Evolutionary conservation across 2,888 invertebrate genomes (phyloP).

Genomic region (Nephrotoma guestfalica): DNA sequence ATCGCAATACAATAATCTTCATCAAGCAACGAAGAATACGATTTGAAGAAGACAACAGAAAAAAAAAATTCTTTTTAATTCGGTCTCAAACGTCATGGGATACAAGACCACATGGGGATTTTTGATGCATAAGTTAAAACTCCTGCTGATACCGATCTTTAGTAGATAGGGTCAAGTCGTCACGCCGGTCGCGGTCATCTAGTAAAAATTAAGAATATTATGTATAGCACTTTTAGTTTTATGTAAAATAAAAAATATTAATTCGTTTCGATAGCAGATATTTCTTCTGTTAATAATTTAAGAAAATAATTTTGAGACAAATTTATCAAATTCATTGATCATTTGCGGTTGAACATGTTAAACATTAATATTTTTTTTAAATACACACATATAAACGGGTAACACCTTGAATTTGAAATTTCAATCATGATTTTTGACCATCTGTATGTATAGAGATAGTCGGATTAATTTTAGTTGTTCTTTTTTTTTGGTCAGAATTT

Average conservation of each 20-base stretch:
- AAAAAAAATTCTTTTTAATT: conserved; percentile 2
- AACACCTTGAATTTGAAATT: neutral
- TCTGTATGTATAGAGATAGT: neutral
- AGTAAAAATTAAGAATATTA: neutral
- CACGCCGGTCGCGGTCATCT: conserved; percentile 16
- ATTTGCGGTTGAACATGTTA: neutral
- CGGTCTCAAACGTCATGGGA: conserved; percentile 12
- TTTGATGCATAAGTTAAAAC: conserved; percentile 15
- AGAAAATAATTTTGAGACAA: neutral
- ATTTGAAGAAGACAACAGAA: neutral
- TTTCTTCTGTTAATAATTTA: neutral
- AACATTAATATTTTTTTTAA: neutral
- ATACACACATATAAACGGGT: neutral
- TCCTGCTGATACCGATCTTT: conserved; percentile 15
- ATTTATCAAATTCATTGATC: neutral
- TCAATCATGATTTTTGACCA: neutral
- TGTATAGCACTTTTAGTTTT: neutral
- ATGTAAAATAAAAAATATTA: neutral
- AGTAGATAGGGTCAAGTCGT: conserved; percentile 17
- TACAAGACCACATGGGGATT: conserved; percentile 12
- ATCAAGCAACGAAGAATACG: neutral
- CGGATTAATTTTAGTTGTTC: neutral
- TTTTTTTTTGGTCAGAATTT: neutral
- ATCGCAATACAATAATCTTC: neutral
- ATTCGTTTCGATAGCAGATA: neutral